Conservation (phyloP, 1,140 invertebrate species). For the Harlomillsia oculata region DNA sequence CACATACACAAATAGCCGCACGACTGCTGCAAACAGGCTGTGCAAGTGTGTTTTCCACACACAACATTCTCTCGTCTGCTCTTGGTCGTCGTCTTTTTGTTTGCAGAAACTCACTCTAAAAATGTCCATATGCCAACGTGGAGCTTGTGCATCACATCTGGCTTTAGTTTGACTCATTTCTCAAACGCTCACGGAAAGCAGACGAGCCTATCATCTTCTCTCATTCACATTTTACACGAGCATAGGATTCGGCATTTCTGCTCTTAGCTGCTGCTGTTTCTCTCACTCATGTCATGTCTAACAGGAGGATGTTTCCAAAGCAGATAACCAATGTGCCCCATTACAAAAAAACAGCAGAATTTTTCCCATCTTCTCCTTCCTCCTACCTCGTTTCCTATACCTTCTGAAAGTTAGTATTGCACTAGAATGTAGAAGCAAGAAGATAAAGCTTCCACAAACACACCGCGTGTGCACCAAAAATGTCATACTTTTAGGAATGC, state of each 20-base stretch:
- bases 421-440: too few relatives aligned
- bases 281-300: too few relatives aligned
- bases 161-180: slow-evolving; percentile 21
- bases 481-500: too few relatives aligned
- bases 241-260: not conserved
- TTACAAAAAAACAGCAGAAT: too few relatives aligned
- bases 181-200: slow-evolving; percentile 8
- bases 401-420: too few relatives aligned
- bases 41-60: not conserved
- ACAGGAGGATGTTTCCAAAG: too few relatives aligned
- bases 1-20: slow-evolving; percentile 8
- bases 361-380: too few relatives aligned
- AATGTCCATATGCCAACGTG: slow-evolving; percentile 13
- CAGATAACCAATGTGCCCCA: too few relatives aligned
- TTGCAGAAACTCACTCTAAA: slow-evolving; percentile 19
- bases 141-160: slow-evolving; percentile 17
- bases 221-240: not conserved
- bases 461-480: too few relatives aligned
- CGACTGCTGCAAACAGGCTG: slow-evolving; percentile 1
- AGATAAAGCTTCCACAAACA: too few relatives aligned
- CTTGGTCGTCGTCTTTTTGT: not conserved
- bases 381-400: too few relatives aligned
- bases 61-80: not conserved
- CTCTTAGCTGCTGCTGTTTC: too few relatives aligned
- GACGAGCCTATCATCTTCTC: not conserved